phyloP scores from a whole-genome alignment of 2,888 invertebrate genomes.

The Leptarthrus brevirostris region DNA sequence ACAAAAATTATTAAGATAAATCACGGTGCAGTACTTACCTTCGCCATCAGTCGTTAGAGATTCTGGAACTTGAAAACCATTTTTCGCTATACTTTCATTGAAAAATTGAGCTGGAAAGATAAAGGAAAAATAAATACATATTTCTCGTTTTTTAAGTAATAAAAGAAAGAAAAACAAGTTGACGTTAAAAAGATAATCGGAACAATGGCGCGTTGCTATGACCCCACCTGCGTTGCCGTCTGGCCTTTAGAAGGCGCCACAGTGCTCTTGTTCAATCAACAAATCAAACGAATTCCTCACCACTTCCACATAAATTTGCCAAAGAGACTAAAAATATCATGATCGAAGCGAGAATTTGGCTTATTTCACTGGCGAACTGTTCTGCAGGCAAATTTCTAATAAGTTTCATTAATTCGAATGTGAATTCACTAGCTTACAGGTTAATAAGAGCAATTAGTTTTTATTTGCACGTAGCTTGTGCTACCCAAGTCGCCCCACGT shows the following conservation, averaged over 20 bases:
- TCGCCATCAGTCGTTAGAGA: slow-evolving; percentile 86
- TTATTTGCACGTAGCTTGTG: slow-evolving; percentile 25
- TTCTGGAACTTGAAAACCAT: slow-evolving; percentile 66
- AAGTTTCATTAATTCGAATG: not conserved
- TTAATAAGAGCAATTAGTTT: slow-evolving; percentile 35
- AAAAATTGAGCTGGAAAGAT: slow-evolving; percentile 72
- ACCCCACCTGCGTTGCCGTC: slow-evolving; percentile 42
- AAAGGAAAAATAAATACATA: slow-evolving; percentile 3
- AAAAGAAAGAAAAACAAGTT: slow-evolving; percentile 58
- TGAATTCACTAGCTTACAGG: not conserved
- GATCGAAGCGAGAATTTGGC: slow-evolving; percentile 41
- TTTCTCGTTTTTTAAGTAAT: slow-evolving; percentile 22
- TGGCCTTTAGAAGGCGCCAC: slow-evolving; percentile 41
- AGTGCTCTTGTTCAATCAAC: slow-evolving; percentile 40
- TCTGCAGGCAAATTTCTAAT: slow-evolving; percentile 1
- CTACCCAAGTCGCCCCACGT: not conserved
- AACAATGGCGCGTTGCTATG: slow-evolving; percentile 38
- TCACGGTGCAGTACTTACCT: slow-evolving; percentile 71
- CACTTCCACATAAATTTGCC: slow-evolving; percentile 42
- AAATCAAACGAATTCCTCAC: slow-evolving; percentile 44
- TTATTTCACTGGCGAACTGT: slow-evolving; percentile 33
- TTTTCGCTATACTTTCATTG: slow-evolving; percentile 73
- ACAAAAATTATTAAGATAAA: not conserved
- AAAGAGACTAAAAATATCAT: slow-evolving; percentile 41
- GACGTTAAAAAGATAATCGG: slow-evolving; percentile 18